These are phyloP conservation scores for Limnephilus rhombicus DNA, from an alignment of 2,888 invertebrate species.

Conservation along the genomic window DNA sequence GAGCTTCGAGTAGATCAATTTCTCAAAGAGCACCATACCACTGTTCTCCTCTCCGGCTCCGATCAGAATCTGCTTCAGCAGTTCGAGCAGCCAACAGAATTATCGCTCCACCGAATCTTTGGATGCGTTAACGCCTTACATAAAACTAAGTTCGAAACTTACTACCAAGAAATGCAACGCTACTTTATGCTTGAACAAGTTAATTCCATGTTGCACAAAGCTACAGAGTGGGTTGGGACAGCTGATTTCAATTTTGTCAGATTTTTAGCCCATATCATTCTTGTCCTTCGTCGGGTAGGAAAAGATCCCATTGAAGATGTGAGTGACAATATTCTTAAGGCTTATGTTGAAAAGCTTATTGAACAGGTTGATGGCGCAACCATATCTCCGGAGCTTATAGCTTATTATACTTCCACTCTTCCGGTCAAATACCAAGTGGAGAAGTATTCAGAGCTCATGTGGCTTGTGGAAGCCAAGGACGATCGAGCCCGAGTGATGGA, in stretches of 20 bases:
- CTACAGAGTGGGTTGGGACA: conserved; percentile 82
- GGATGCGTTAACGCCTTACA: conserved; percentile 74
- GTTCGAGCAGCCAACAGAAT: conserved; percentile 72
- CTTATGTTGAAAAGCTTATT: conserved; percentile 85
- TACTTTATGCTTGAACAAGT: conserved; percentile 90
- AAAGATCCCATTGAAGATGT: conserved; percentile 83
- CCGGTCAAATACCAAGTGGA: conserved; percentile 77
- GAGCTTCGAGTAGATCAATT: conserved; percentile 85
- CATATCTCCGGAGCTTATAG: conserved; percentile 87
- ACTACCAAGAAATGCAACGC: conserved; percentile 89
- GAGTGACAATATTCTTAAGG: conserved; percentile 86
- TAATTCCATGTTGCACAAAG: conserved; percentile 84
- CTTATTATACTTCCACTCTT: conserved; percentile 90
- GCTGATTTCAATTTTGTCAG: conserved; percentile 81
- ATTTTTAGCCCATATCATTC: conserved; percentile 90
- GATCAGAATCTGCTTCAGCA: conserved; percentile 73
- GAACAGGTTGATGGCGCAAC: conserved; percentile 76
- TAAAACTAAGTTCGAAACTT: conserved; percentile 80
- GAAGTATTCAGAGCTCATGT: conserved; percentile 84
- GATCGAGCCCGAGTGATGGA: conserved; percentile 82
- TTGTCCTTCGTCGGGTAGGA: conserved; percentile 90
- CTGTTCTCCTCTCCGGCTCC: conserved; percentile 74
- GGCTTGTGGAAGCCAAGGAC: conserved; percentile 81
- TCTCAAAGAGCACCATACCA: conserved; percentile 74
- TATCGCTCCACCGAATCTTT: conserved; percentile 74